Evolutionary conservation across 2,888 invertebrate species (phyloP).

Genomic region (Hesperia comma): DNA sequence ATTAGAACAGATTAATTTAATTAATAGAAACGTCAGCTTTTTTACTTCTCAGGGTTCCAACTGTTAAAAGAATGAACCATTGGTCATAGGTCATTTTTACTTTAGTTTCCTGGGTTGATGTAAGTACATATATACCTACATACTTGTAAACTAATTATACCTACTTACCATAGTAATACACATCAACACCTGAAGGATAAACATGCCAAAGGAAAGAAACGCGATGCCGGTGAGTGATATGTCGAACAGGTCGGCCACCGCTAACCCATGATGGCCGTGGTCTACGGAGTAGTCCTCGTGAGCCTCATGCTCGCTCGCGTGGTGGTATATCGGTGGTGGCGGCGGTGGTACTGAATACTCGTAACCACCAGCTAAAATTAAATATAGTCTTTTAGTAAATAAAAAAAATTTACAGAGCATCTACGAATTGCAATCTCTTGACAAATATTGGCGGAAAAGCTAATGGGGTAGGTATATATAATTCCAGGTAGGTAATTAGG

Average conservation of each 20-base stretch:
- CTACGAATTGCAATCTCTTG: too few relatives aligned
- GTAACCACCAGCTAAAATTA: constrained; percentile 66
- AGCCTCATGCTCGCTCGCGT: constrained; percentile 54
- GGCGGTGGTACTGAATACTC: constrained; percentile 79
- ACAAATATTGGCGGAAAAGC: too few relatives aligned
- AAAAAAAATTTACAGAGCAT: too few relatives aligned
- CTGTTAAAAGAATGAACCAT: too few relatives aligned
- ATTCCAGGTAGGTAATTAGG: too few relatives aligned
- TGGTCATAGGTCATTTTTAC: too few relatives aligned
- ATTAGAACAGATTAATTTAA: not conserved
- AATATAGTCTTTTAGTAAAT: not conserved
- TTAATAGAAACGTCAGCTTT: not conserved
- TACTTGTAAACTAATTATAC: too few relatives aligned
- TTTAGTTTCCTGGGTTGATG: too few relatives aligned
- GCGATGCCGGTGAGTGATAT: constrained; percentile 92
- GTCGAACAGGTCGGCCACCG: constrained; percentile 89
- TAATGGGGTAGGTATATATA: too few relatives aligned
- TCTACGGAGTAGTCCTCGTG: constrained; percentile 67
- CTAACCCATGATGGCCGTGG: constrained; percentile 83
- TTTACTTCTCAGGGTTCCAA: too few relatives aligned
- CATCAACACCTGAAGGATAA: constrained; percentile 91
- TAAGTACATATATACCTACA: too few relatives aligned
- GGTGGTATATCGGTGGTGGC: constrained; percentile 68
- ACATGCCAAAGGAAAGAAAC: constrained; percentile 91
- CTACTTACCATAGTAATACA: constrained; percentile 87